A percentile compares a stretch with the other conserved stretches of the same genome.
Conservation (phyloP, 2,888 invertebrate genomes). For the Apotomis capreana region DNA sequence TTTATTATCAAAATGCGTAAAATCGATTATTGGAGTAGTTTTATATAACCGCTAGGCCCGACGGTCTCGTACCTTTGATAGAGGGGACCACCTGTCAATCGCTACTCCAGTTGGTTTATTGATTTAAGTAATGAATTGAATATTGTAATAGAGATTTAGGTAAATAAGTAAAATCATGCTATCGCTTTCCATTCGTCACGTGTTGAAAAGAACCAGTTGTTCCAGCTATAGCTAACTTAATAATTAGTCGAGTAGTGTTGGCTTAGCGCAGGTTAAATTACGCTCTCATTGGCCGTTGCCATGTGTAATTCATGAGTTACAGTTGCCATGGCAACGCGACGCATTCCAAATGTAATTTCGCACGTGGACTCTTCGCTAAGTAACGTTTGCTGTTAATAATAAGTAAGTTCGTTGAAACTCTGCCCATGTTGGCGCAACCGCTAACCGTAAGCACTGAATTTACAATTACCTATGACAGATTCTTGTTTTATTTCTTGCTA, state of each 20-base stretch:
- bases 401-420: slow-evolving; percentile 34
- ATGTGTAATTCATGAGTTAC: slow-evolving; percentile 70
- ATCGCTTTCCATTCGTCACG: too few relatives aligned
- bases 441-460: slow-evolving; percentile 11
- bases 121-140: too few relatives aligned
- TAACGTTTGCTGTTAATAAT: slow-evolving; percentile 48
- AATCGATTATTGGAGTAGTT: too few relatives aligned
- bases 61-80: too few relatives aligned
- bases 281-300: slow-evolving; percentile 66
- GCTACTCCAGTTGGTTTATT: too few relatives aligned
- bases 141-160: too few relatives aligned
- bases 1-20: too few relatives aligned
- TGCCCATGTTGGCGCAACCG: slow-evolving; percentile 13
- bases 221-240: slow-evolving; percentile 11
- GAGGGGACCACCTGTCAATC: too few relatives aligned
- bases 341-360: slow-evolving; percentile 78
- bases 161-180: too few relatives aligned
- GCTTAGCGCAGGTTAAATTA: slow-evolving; percentile 65
- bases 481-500: slow-evolving; percentile 11
- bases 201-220: background rate
- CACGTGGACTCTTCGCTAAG: slow-evolving; percentile 55
- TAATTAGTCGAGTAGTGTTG: slow-evolving; percentile 44
- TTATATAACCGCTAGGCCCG: too few relatives aligned
- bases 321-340: slow-evolving; percentile 56
- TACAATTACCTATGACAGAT: slow-evolving; percentile 24